Conservation (phyloP, 2,888 invertebrate species). For the Dusona sp. region DNA sequence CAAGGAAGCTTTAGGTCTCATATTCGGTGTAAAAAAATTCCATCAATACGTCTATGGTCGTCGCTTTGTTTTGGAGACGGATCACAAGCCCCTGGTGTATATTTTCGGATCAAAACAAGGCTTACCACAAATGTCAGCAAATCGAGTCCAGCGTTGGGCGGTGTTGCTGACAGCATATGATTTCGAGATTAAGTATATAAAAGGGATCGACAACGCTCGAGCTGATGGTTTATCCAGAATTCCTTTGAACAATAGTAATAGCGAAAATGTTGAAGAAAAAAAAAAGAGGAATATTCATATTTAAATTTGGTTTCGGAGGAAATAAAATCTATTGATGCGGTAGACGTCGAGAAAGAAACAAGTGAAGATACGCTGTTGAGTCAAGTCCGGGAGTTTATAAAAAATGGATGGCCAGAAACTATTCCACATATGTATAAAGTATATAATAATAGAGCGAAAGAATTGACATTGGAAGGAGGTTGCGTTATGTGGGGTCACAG, state of each 20-base stretch:
- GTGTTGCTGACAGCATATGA: constrained; percentile 50
- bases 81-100: constrained; percentile 60
- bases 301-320: constrained; percentile 37
- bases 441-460: constrained; percentile 29
- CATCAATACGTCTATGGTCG: constrained; percentile 52
- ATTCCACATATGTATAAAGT: neutral
- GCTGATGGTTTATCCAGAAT: constrained; percentile 44
- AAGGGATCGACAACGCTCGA: constrained; percentile 36
- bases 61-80: constrained; percentile 49
- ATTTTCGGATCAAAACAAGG: constrained; percentile 50
- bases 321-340: neutral
- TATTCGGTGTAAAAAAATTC: constrained; percentile 71
- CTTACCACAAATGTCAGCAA: constrained; percentile 46
- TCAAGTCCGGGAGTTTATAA: constrained; percentile 12
- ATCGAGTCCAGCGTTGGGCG: constrained; percentile 52
- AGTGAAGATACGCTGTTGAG: constrained; percentile 7
- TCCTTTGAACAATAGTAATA: neutral
- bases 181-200: constrained; percentile 46
- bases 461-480: constrained; percentile 33
- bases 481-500: constrained; percentile 45
- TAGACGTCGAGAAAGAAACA: constrained; percentile 3
- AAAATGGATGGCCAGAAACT: constrained; percentile 34
- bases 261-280: neutral
- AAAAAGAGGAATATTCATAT: constrained; percentile 7
- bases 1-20: constrained; percentile 77